Evolutionary conservation across 2,888 invertebrate species (phyloP), one percentile per base, ranked within the genome.

Genomic region (Chloromyia formosa): DNA sequence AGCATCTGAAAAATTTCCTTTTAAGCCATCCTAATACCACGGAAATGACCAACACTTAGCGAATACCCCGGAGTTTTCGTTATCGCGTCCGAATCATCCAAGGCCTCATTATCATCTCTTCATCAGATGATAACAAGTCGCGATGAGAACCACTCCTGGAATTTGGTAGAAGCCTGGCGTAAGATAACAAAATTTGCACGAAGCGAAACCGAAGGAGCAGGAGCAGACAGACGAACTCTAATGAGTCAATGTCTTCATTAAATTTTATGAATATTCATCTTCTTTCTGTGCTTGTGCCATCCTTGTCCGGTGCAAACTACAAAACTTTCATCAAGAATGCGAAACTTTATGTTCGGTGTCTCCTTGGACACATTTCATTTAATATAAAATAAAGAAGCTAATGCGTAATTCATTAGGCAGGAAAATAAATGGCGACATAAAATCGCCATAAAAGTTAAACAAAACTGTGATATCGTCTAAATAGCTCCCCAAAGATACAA

Each of bases 221-320:
- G 27, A 18, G 66, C 20, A 22, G 23, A 12, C 42, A 66, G 22
- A 20, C 18, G 1, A 49, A 49, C 14, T 22, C 66, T 49, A 66
- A 66, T 66, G 66, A 45, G 14, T 49, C 49, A 66, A 49, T 66
- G 66, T 66, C 66, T 66, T 66, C 66, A 66, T 66, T 42, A 49
- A 66, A 69, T 69, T 53, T 69, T 56, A 69, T 69, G 69, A 69
- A 54, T 56, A 69, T 54, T 69, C 69, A 69, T 69, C 23, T 53
- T 58, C 18, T 20, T 58, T 58, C 20, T 12, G n/a, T 58, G 12
- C 0, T 16, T 12, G 0, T 4, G 22, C 1, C 22, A 20, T 2
- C 22, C 22, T 2, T 18, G 20, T 3, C 9, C 12, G 53, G 5
- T 16, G 53, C 27, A 35, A 35, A 35, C 27, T 35, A 35, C 27